Percentiles rank a stretch among this genome's conserved stretches.
Evolutionary conservation across 2,888 invertebrate species (phyloP).

Genomic region (Drosophila mulleri): DNA sequence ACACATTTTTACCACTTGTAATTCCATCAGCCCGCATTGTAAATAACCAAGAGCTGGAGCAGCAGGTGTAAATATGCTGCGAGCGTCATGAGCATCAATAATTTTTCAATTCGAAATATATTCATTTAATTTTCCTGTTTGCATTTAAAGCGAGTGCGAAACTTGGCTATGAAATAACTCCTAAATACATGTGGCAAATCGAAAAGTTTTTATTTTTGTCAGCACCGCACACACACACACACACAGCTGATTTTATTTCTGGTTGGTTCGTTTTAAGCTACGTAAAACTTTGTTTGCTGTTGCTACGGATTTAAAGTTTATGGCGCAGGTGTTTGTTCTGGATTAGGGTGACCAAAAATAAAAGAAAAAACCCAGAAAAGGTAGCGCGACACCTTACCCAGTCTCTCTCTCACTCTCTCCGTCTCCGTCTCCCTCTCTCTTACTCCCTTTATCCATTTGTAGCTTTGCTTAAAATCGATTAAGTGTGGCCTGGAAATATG

Average conservation of each 20-base stretch:
- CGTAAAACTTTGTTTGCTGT: slow-evolving; percentile 62
- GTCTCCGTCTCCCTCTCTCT: too few species aligned
- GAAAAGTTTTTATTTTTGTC: slow-evolving; percentile 65
- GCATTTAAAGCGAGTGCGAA: slow-evolving; percentile 35
- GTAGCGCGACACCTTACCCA: slow-evolving; percentile 26
- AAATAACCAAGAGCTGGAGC: slow-evolving; percentile 8
- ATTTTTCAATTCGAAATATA: slow-evolving; percentile 13
- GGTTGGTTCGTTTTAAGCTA: slow-evolving; percentile 55
- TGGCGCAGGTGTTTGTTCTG: slow-evolving; percentile 72
- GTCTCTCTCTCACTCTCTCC: slow-evolving; percentile 8
- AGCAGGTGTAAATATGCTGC: slow-evolving; percentile 20
- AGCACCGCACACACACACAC: slow-evolving; percentile 19
- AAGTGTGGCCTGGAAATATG: background rate
- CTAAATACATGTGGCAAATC: slow-evolving; percentile 62
- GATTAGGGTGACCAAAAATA: slow-evolving; percentile 43
- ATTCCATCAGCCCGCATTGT: slow-evolving; percentile 1
- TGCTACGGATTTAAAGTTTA: slow-evolving; percentile 71
- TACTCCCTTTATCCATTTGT: slow-evolving; percentile 12
- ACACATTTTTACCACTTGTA: slow-evolving; percentile 15
- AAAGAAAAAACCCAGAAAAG: slow-evolving; percentile 11
- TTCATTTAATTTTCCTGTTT: slow-evolving; percentile 36
- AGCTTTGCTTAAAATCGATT: slow-evolving; percentile 20
- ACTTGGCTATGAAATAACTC: slow-evolving; percentile 37
- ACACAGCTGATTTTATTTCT: slow-evolving; percentile 69
- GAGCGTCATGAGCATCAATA: slow-evolving; percentile 11